Percentiles rank a stretch among this genome's conserved stretches.
These are phyloP conservation scores for Uria aalge DNA, from an alignment of 2,113 vertebrate genomes.

Conservation along the genomic window DNA sequence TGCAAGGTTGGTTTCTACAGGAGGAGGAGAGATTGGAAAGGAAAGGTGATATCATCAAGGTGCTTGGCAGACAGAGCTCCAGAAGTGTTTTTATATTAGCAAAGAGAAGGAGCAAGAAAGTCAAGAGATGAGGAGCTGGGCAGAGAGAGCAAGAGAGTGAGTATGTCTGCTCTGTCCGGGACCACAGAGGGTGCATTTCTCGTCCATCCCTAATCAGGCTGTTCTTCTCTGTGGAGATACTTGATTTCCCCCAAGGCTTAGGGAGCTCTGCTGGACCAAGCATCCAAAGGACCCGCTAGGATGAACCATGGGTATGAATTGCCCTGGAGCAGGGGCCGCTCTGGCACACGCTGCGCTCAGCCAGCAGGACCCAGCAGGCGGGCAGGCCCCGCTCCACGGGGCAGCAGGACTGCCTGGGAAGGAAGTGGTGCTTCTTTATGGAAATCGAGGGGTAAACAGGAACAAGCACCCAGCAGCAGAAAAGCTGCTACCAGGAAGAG, in stretches of 20 bases:
- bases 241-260: neutral
- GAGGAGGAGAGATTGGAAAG: neutral
- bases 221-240: neutral
- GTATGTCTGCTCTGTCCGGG: neutral
- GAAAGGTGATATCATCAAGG: neutral
- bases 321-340: neutral
- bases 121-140: neutral
- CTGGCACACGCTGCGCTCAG: neutral
- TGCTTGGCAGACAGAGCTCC: neutral
- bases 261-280: neutral
- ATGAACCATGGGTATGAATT: neutral
- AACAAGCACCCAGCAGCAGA: neutral
- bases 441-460: neutral
- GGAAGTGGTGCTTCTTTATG: neutral
- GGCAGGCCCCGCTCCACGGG: neutral
- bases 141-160: neutral
- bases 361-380: accelerated
- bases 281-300: neutral
- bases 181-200: neutral
- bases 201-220: neutral
- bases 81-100: neutral
- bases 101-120: neutral
- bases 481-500: neutral
- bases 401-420: neutral
- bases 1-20: neutral